Evolutionary conservation across 2,888 invertebrate species (phyloP).

Genomic region (Bombylius discolor): DNA sequence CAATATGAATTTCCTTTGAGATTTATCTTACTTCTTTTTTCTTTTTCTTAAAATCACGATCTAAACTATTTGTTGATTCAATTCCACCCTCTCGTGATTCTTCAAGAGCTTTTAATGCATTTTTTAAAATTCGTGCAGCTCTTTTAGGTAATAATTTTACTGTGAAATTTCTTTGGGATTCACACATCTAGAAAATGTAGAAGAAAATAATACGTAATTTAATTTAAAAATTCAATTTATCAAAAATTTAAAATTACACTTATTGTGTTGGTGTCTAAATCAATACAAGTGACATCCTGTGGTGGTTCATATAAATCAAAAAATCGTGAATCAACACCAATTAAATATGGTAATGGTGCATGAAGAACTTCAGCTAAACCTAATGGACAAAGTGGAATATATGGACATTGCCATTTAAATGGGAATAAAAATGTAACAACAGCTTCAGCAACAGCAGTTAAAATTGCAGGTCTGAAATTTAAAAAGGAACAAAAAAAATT

Average conservation of each 20-base stretch:
- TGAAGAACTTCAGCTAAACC: constrained; percentile 90
- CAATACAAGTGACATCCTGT: constrained; percentile 91
- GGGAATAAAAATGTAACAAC: constrained; percentile 91
- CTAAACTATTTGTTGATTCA: constrained; percentile 55
- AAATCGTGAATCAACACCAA: constrained; percentile 93
- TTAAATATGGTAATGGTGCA: constrained; percentile 93
- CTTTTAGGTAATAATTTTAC: constrained; percentile 75
- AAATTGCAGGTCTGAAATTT: constrained; percentile 67
- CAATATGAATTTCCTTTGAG: neutral
- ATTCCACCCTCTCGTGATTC: constrained; percentile 39
- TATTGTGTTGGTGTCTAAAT: constrained; percentile 94
- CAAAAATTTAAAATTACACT: constrained; percentile 44
- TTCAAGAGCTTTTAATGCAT: constrained; percentile 65
- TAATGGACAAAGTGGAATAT: constrained; percentile 95
- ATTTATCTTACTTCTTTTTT: constrained; percentile 46
- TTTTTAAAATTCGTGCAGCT: constrained; percentile 66
- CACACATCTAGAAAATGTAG: constrained; percentile 51
- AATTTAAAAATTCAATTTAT: neutral
- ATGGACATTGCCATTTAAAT: constrained; percentile 99
- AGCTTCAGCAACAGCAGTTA: constrained; percentile 95
- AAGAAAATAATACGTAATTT: neutral
- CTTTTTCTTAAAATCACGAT: constrained; percentile 68
- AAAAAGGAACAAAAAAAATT: neutral
- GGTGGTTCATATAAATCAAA: constrained; percentile 97
- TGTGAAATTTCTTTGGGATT: constrained; percentile 70